Conservation (phyloP, 2,113 vertebrate species). For the Garra rufa region DNA sequence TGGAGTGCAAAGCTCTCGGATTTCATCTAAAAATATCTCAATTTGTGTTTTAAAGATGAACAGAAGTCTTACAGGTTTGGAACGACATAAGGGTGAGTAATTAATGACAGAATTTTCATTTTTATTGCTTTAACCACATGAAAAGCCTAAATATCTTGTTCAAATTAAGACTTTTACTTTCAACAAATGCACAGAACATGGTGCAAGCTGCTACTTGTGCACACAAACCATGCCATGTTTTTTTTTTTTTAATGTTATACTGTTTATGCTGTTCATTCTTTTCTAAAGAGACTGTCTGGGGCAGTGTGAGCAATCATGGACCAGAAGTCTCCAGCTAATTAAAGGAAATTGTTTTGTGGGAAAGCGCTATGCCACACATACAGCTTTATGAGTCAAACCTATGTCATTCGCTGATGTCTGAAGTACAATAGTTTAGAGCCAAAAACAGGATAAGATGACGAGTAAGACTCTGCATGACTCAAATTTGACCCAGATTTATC, state of each 20-base stretch:
- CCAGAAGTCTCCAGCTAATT: neutral
- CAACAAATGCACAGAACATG: slow-evolving; percentile 1
- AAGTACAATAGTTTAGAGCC: neutral
- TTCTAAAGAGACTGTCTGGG: neutral
- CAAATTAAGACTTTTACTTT: neutral
- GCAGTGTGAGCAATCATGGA: neutral
- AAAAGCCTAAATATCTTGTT: neutral
- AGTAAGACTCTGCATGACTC: neutral
- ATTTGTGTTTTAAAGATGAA: too few species aligned
- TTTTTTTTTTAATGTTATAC: neutral
- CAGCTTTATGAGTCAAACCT: slow-evolving; percentile 8
- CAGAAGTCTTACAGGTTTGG: too few species aligned
- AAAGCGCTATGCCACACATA: neutral
- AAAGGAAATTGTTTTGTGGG: neutral
- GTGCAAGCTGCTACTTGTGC: neutral
- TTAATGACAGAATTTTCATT: too few species aligned
- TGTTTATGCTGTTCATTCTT: neutral
- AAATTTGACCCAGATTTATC: neutral
- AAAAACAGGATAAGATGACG: neutral
- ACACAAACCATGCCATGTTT: neutral
- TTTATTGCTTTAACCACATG: neutral
- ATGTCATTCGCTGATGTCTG: neutral
- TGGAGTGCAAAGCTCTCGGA: too few species aligned
- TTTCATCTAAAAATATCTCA: too few species aligned
- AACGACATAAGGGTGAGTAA: too few species aligned